Evolutionary conservation across 1,140 invertebrate species (phyloP), one percentile per base, ranked within the genome.

Genomic region (Drosophila athabasca): DNA sequence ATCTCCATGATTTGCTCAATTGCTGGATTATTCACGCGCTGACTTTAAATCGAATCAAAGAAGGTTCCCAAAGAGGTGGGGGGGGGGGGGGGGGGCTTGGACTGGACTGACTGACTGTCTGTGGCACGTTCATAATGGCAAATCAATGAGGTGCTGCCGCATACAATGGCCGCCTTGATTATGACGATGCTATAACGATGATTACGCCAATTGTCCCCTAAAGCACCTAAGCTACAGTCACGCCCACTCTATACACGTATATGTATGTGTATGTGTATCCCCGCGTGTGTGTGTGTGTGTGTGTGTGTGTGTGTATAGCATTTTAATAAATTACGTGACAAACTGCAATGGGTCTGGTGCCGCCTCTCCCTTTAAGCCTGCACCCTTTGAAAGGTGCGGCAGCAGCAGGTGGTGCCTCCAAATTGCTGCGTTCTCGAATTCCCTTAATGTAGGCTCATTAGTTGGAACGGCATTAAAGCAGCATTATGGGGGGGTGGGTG

Each of bases 321-420:
- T 88, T 88, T 88, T 88, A 88, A 88, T 88, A 88, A 88, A 88
- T 88, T 88, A 88, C 83, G 83, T 88, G 83, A 88, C 83, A 88
- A 88, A 83, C 83, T 88, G 83, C 83, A 88, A 43, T 69, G 61
- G 74, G 54, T 66, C 66, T 82, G 69, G 68, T 45, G 60, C 66
- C 7, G 8, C 7, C 29, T 71, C 57, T 58, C 52, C 50, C 50
- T 51, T 19, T 35, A 9, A 35, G 31, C 31, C 31, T 35, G 31
- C 55, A 45, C 52, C 31, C 39, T 57, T 13, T 43, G 53, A 64
- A 51, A 50, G 31, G 2, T 31, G 35, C n/a, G 11, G 41, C 9
- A 67, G 62, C 53, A 70, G 82, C 82, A 87, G 81, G 77, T 77
- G 81, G 77, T 72, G 82, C 60, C 76, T 51, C 57, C 46, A 44